Conservation (phyloP, 2,113 vertebrate species). For the Semicossyphus pulcher region DNA sequence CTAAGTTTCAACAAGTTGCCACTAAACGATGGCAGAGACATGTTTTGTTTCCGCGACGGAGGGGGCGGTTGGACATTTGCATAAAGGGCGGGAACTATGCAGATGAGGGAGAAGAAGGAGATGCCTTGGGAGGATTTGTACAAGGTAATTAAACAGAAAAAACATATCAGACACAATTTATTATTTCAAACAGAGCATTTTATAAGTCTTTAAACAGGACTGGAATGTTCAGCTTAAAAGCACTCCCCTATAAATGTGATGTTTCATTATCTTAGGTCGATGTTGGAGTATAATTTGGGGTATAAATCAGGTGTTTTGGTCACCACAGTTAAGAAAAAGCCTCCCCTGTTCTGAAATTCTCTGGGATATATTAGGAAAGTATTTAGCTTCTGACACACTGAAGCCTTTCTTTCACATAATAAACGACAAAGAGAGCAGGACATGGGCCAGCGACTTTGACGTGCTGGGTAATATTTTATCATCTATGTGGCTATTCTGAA, state of each 20-base stretch:
- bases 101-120: too few species aligned
- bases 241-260: neutral
- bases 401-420: slow-evolving; percentile 32
- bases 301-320: neutral
- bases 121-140: too few species aligned
- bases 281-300: neutral
- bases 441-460: slow-evolving; percentile 33
- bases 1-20: too few species aligned
- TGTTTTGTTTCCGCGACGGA: too few species aligned
- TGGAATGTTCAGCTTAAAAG: neutral
- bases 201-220: too few species aligned
- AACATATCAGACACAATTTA: too few species aligned
- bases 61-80: too few species aligned
- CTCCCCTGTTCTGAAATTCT: neutral
- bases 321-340: neutral
- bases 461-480: slow-evolving; percentile 54
- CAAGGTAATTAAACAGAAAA: too few species aligned
- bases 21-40: too few species aligned
- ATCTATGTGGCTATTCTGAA: slow-evolving; percentile 3
- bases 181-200: too few species aligned
- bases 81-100: too few species aligned
- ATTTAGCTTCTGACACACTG: neutral
- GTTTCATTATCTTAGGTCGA: neutral
- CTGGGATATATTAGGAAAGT: too few species aligned
- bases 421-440: neutral